phyloP scores from a whole-genome alignment of 92 coral and sea anemone genomes.

The Umimayanthus chanpuru region DNA sequence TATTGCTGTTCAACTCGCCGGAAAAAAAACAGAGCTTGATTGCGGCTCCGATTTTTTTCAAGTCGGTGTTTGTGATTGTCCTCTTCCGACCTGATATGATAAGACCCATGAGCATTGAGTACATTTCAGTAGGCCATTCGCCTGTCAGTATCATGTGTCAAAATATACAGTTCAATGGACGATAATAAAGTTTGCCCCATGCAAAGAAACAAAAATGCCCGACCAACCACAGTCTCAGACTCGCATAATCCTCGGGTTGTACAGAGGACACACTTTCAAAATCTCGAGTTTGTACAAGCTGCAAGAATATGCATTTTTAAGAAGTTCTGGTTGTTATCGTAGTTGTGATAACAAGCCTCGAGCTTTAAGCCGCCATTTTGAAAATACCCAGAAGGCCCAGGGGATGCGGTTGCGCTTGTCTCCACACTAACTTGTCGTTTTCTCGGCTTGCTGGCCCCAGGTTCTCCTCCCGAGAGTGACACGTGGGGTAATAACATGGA shows the following conservation, averaged over 20 bases:
- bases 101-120: background rate
- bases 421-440: background rate
- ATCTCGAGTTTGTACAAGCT: background rate
- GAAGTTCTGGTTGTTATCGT: background rate
- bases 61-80: background rate
- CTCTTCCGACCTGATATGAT: background rate
- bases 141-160: background rate
- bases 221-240: background rate
- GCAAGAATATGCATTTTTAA: background rate
- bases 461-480: slow-evolving; percentile 8
- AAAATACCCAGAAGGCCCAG: too few species aligned
- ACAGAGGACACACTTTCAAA: background rate
- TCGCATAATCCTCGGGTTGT: background rate
- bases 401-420: background rate
- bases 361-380: too few species aligned
- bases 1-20: background rate
- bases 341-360: background rate
- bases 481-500: slow-evolving; percentile 40
- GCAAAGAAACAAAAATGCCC: background rate
- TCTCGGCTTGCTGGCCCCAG: background rate
- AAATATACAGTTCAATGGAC: background rate
- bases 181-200: background rate
- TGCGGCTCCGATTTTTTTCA: too few species aligned
- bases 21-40: too few species aligned
- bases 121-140: too few species aligned